phyloP scores from a whole-genome alignment of 1,140 invertebrate genomes.

The Drosophila suzukii region DNA sequence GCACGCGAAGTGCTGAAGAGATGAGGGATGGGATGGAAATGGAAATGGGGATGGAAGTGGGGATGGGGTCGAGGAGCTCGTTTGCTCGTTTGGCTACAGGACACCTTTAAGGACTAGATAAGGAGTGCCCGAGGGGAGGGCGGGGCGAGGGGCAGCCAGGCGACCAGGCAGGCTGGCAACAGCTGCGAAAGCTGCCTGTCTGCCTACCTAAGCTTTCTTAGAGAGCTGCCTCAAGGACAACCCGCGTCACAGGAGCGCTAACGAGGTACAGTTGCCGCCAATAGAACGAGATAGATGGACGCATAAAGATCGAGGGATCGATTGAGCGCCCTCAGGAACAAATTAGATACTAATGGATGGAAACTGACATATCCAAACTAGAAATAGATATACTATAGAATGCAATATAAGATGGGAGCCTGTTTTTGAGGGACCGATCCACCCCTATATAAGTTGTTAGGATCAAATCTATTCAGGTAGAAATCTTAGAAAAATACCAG shows the following conservation, averaged over 20 bases:
- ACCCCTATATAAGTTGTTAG: no score
- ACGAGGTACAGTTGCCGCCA: conserved; percentile 31
- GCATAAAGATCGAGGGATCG: background rate
- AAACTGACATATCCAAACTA: background rate
- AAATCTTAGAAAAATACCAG: no score
- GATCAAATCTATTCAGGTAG: no score
- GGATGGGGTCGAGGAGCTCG: background rate
- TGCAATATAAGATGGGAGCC: no score
- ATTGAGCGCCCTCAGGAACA: background rate
- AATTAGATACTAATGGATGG: background rate
- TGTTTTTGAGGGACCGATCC: no score
- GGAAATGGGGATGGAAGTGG: no score
- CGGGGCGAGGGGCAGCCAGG: conserved; percentile 4
- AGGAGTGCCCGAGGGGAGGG: conserved; percentile 2
- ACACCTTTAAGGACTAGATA: conserved; percentile 33
- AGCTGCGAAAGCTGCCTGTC: conserved; percentile 45
- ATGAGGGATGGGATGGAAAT: background rate
- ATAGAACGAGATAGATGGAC: conserved; percentile 3
- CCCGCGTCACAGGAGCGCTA: conserved; percentile 28
- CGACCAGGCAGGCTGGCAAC: conserved; percentile 17
- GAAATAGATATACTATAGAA: background rate
- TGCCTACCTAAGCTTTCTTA: conserved; percentile 52
- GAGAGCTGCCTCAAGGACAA: conserved; percentile 44
- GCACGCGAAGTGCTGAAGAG: conserved; percentile 33
- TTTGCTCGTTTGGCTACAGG: conserved; percentile 51